Conservation (phyloP, 2,888 invertebrate genomes). For the Caenorhabditis zanzibari region DNA sequence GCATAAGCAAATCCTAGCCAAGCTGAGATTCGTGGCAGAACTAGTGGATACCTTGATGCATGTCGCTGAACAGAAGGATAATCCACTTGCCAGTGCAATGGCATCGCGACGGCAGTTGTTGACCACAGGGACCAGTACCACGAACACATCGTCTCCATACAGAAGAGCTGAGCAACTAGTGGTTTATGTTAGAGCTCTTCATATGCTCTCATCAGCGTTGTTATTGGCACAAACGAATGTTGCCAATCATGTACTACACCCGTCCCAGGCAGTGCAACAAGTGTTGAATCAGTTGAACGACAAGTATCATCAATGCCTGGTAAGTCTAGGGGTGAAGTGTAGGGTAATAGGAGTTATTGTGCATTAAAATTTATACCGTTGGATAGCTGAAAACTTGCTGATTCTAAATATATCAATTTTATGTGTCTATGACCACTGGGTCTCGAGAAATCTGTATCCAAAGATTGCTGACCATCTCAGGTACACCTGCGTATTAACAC, state of each 20-base stretch:
- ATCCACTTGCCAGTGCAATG: conserved; percentile 82
- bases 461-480: no score
- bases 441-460: no score
- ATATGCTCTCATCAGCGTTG: conserved; percentile 95
- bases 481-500: no score
- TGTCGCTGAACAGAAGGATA: conserved; percentile 85
- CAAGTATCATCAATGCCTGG: conserved; percentile 93
- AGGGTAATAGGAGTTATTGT: neutral
- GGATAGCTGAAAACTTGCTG: neutral
- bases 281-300: conserved; percentile 93
- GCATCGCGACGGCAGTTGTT: conserved; percentile 46
- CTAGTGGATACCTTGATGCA: conserved; percentile 96
- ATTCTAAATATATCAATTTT: neutral
- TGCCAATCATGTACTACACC: conserved; percentile 88
- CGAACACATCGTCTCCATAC: conserved; percentile 80
- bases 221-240: conserved; percentile 85
- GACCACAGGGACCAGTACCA: conserved; percentile 35
- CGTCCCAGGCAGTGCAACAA: conserved; percentile 90
- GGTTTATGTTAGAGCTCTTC: conserved; percentile 92
- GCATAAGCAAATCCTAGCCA: conserved; percentile 88
- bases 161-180: conserved; percentile 90
- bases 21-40: conserved; percentile 96
- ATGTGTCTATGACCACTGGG: no score
- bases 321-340: conserved; percentile 86
- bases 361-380: neutral